A percentile compares a stretch with the other conserved stretches of the same genome.
Evolutionary conservation across 1,140 invertebrate genomes (phyloP).

Genomic region (Saccostrea cuccullata): DNA sequence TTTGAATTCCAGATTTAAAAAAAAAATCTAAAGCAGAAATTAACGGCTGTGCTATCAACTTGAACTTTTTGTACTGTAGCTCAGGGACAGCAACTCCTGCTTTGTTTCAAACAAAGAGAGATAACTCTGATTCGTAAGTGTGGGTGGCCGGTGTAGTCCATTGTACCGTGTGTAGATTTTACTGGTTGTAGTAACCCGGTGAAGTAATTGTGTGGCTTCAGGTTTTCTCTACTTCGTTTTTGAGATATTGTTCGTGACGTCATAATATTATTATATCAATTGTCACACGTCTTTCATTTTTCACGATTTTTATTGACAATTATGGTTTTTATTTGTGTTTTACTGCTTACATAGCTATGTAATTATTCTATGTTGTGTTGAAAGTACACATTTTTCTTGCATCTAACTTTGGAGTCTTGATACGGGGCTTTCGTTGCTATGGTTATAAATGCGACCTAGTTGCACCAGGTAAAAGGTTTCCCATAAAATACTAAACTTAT

Average conservation of each 20-base stretch:
- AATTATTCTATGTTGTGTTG: conserved; percentile 30
- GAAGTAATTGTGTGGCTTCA: conserved; percentile 29
- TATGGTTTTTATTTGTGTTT: conserved; percentile 38
- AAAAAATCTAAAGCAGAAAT: background rate
- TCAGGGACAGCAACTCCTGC: conserved; percentile 31
- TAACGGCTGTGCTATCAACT: conserved; percentile 18
- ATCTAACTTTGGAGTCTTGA: conserved; percentile 33
- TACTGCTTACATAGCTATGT: conserved; percentile 32
- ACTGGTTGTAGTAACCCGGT: conserved; percentile 37
- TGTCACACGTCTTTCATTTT: conserved; percentile 37
- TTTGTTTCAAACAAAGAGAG: conserved; percentile 18
- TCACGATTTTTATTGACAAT: conserved; percentile 27
- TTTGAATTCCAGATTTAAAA: background rate
- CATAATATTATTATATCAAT: conserved; percentile 20
- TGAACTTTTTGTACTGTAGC: conserved; percentile 35
- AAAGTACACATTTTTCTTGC: conserved; percentile 37
- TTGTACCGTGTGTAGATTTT: conserved; percentile 39
- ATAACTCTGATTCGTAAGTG: conserved; percentile 28
- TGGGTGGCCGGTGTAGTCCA: conserved; percentile 39
- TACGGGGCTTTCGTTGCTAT: conserved; percentile 14
- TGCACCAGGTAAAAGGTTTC: background rate
- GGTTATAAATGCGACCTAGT: background rate
- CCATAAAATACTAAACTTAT: background rate
- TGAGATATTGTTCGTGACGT: conserved; percentile 31
- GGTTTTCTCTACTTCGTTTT: conserved; percentile 35